Evolutionary conservation across 2,888 invertebrate genomes (phyloP), one percentile per base, ranked within the genome.

Genomic region (Acleris sparsana): DNA sequence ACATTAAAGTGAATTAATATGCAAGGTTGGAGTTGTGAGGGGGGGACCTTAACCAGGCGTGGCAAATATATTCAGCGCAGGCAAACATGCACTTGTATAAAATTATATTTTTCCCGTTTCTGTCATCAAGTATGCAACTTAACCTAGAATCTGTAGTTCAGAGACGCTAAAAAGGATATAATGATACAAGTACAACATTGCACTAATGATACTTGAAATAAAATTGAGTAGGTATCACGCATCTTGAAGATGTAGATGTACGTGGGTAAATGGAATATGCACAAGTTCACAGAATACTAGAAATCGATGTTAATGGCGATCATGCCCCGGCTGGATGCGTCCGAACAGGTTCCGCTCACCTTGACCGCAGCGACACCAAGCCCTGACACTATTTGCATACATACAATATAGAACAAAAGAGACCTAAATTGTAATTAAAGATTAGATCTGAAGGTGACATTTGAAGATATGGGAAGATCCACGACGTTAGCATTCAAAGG

Each of bases 381-480:
- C 89, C 88, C 75, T 89, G 88, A 88, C 89, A 88, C 82, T 84
- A 83, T 88, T 87, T 79, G 75, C 76, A 79, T 73, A 78, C 76
- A 52, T 57, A 69, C 57, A 60, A 67, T 62, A 60, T 56, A 17
- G 55, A 67, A 68, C 68, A 65, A 70, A 65, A 58, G 62, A 52
- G 57, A 59, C 48, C 51, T 55, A 65, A 59, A 63, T 55, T 57
- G 65, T 22, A 52, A 62, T 52, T 56, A 62, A 39, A 17, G 25
- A 63, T 51, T 20, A 17, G 29, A 64, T 59, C 61, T 53, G 33
- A 66, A 56, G 44, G 56, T 52, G 61, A 66, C 57, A 62, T 66
- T 66, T 39, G 62, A 33, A 49, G 57, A 57, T 57, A 57, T 17
- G 46, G 16, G 53, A 53, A 29, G 53, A 65, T 61, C 51, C 66